These are phyloP conservation scores for Sylvilagus floridanus DNA, from an alignment of 2,797 vertebrate genomes.

Conservation along the genomic window DNA sequence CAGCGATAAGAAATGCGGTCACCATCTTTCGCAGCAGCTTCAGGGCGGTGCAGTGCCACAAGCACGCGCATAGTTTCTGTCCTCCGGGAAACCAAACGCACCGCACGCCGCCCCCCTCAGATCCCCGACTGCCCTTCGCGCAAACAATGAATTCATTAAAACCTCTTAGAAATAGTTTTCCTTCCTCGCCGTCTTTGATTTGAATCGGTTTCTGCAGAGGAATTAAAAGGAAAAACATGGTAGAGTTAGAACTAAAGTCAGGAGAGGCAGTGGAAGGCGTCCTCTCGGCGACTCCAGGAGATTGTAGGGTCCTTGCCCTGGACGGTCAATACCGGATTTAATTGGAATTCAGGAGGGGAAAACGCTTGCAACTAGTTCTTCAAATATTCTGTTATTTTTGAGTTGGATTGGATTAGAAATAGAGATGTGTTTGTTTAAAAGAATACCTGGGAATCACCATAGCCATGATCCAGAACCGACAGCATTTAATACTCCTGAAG, in stretches of 20 bases:
- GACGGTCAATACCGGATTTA: not conserved
- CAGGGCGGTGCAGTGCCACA: not conserved
- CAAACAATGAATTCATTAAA: not conserved
- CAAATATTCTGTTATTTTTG: not conserved
- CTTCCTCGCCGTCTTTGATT: not conserved
- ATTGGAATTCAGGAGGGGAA: not conserved
- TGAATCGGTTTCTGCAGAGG: not conserved
- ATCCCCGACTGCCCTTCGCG: not conserved
- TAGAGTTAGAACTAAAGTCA: not conserved
- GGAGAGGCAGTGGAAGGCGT: not conserved
- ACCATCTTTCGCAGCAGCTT: not conserved
- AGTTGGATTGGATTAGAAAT: not conserved
- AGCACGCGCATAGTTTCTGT: not conserved
- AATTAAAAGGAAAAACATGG: not conserved
- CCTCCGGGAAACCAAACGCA: not conserved
- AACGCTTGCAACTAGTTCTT: not conserved
- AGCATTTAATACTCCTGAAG: not conserved
- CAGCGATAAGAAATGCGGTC: no score
- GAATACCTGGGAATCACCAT: not conserved
- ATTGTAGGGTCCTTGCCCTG: not conserved
- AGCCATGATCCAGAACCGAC: not conserved
- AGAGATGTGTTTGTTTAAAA: conserved; percentile 5
- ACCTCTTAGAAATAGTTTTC: not conserved
- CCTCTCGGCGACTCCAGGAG: conserved; percentile 21
- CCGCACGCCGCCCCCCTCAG: not conserved